Percentiles rank a stretch among this genome's conserved stretches.
These are phyloP conservation scores for Tachystola acroxantha DNA, from an alignment of 2,888 invertebrate genomes.

Conservation along the genomic window DNA sequence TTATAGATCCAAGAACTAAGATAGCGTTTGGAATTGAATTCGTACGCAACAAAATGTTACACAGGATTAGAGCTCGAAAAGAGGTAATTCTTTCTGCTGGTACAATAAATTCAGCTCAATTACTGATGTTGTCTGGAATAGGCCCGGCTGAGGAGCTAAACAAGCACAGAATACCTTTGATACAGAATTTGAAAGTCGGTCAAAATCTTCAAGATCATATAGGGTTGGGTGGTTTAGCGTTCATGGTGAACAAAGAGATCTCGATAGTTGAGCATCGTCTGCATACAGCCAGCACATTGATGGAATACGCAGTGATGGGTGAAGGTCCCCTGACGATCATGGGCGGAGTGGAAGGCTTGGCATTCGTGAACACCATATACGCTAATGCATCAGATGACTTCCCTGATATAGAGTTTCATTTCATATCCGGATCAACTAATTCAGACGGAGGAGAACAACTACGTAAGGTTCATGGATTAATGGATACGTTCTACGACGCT, in stretches of 20 bases:
- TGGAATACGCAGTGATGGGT: constrained; percentile 91
- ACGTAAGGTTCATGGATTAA: constrained; percentile 87
- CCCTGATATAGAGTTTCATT: constrained; percentile 94
- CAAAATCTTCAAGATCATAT: constrained; percentile 94
- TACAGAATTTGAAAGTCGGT: constrained; percentile 90
- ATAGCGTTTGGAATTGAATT: constrained; percentile 91
- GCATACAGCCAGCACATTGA: constrained; percentile 86
- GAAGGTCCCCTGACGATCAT: constrained; percentile 91
- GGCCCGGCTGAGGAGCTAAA: constrained; percentile 85
- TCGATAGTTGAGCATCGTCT: constrained; percentile 89
- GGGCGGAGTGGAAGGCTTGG: constrained; percentile 94
- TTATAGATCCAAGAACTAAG: constrained; percentile 85
- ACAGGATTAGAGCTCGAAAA: constrained; percentile 86
- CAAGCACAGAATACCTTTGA: constrained; percentile 86
- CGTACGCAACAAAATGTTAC: constrained; percentile 83
- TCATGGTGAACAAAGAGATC: constrained; percentile 86
- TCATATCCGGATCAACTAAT: constrained; percentile 91
- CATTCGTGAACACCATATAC: constrained; percentile 92
- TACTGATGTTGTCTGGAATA: constrained; percentile 95
- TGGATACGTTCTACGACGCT: constrained; percentile 84
- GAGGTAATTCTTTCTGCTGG: constrained; percentile 95
- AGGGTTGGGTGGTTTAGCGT: constrained; percentile 90
- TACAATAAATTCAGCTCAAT: constrained; percentile 94
- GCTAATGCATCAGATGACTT: constrained; percentile 88
- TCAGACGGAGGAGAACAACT: constrained; percentile 91